phyloP scores from a whole-genome alignment of 2,113 vertebrate genomes.

The Coryphaenoides rupestris region DNA sequence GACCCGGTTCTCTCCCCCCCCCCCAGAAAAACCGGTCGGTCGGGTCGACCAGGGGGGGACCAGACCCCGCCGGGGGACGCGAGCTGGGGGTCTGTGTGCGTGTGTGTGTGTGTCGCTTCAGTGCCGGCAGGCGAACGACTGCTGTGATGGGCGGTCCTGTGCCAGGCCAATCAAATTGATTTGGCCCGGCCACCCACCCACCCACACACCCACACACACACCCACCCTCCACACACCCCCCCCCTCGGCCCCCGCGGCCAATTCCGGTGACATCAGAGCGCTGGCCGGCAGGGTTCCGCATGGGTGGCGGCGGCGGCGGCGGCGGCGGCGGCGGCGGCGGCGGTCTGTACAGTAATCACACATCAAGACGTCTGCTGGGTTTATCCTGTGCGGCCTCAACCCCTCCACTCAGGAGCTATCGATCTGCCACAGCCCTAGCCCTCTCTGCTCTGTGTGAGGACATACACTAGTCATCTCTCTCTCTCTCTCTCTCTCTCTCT shows the following conservation, averaged over 20 bases:
- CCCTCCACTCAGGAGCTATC: slow-evolving; percentile 51
- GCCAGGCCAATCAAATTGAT: slow-evolving; percentile 60
- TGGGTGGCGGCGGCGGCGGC: neutral
- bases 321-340: too few species aligned
- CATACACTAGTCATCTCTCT: slow-evolving; percentile 13
- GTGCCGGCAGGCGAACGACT: slow-evolving; percentile 17
- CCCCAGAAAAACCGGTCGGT: too few species aligned
- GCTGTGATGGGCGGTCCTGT: slow-evolving; percentile 39
- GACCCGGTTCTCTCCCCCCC: too few species aligned
- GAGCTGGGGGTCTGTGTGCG: too few species aligned
- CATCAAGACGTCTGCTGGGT: slow-evolving; percentile 67
- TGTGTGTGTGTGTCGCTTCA: too few species aligned
- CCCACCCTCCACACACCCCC: too few species aligned
- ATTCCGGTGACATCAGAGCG: slow-evolving; percentile 67
- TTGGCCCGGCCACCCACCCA: too few species aligned
- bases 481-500: slow-evolving; percentile 15
- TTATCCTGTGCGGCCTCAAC: slow-evolving; percentile 50
- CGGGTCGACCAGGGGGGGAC: too few species aligned
- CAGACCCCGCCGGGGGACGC: too few species aligned
- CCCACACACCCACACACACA: too few species aligned
- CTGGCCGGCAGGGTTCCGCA: slow-evolving; percentile 62
- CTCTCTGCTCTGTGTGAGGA: slow-evolving; percentile 31
- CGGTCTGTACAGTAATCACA: slow-evolving; percentile 63
- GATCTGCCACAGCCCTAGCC: slow-evolving; percentile 48
- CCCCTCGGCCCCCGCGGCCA: slow-evolving; percentile 46